A percentile compares a stretch with the other conserved stretches of the same genome.
These are phyloP conservation scores for Rotaria sp. DNA, from an alignment of 2,888 invertebrate genomes.

Conservation along the genomic window DNA sequence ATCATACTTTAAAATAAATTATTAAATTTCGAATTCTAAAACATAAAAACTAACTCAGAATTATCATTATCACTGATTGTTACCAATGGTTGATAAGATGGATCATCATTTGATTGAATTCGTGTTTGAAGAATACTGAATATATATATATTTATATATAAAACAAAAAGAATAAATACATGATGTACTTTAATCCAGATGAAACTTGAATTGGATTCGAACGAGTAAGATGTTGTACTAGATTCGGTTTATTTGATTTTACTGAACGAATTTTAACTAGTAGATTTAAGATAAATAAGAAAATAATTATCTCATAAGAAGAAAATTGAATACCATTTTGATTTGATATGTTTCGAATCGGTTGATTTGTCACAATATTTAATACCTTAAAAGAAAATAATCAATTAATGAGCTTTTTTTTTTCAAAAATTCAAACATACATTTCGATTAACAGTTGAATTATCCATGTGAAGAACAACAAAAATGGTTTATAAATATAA, in stretches of 20 bases:
- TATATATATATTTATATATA: not conserved
- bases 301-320: not conserved
- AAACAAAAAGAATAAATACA: not conserved
- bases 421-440: not conserved
- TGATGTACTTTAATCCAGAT: not conserved
- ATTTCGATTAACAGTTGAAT: not conserved
- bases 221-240: not conserved
- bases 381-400: not conserved
- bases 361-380: not conserved
- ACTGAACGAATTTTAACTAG: not conserved
- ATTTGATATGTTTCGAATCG: not conserved
- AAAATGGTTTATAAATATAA: not conserved
- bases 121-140: not conserved
- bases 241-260: not conserved
- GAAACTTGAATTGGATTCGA: not conserved
- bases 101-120: not conserved
- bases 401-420: not conserved
- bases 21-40: not conserved
- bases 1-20: too few relatives aligned
- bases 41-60: not conserved
- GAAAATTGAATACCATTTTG: not conserved
- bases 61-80: constrained; percentile 9
- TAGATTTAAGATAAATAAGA: not conserved
- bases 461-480: not conserved
- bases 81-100: constrained; percentile 5